Evolutionary conservation across 1,140 invertebrate species (phyloP).

Genomic region (Calephelis virginiensis): DNA sequence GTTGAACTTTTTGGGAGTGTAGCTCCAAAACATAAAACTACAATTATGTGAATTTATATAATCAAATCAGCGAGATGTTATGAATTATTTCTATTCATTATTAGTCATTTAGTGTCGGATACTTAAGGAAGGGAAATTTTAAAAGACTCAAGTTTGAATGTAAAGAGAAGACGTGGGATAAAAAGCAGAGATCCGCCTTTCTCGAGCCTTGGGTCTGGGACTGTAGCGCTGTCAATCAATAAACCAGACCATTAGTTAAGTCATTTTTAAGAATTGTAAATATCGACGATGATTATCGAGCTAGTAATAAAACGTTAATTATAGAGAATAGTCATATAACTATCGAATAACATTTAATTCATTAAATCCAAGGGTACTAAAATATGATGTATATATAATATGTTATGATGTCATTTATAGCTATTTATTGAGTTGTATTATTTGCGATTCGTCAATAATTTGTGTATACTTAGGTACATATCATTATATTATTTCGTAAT

Average conservation of each 20-base stretch:
- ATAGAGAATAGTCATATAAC: conserved; percentile 64
- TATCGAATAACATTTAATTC: conserved; percentile 67
- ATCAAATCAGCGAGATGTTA: too few species aligned
- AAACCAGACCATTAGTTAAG: conserved; percentile 13
- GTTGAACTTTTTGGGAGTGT: too few species aligned
- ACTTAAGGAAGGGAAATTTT: too few species aligned
- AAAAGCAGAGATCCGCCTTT: background rate
- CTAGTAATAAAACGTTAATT: conserved; percentile 58
- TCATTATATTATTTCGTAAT: conserved; percentile 68
- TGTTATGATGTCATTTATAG: conserved; percentile 65
- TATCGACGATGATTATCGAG: conserved; percentile 61
- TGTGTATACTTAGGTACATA: conserved; percentile 76
- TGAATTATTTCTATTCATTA: too few species aligned
- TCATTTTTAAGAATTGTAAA: conserved; percentile 54
- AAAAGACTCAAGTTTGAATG: background rate
- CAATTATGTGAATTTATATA: too few species aligned
- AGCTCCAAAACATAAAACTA: too few species aligned
- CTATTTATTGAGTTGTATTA: conserved; percentile 74
- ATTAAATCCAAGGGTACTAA: conserved; percentile 76
- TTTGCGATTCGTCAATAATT: conserved; percentile 65
- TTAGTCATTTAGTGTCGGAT: too few species aligned
- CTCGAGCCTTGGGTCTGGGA: conserved; percentile 2
- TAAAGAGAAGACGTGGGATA: background rate
- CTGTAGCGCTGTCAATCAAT: conserved; percentile 6
- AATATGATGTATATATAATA: conserved; percentile 64